Conservation (phyloP, 1,140 invertebrate species). For the Hypothenemus hampei region DNA sequence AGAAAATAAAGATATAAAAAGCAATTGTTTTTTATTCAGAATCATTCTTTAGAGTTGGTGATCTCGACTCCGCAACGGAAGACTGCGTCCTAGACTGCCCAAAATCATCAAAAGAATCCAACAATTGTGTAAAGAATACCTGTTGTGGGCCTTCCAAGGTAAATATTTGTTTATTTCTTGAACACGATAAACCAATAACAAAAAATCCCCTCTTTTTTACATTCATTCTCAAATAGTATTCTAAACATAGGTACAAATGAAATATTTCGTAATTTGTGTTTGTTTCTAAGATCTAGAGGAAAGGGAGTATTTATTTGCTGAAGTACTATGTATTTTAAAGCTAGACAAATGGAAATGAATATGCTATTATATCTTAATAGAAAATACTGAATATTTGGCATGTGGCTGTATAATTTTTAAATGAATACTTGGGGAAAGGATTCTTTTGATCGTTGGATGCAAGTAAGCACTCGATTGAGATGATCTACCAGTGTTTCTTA, state of each 20-base stretch:
- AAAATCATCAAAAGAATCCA: constrained; percentile 59
- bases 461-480: too few species aligned
- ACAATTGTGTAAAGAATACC: constrained; percentile 76
- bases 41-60: constrained; percentile 17
- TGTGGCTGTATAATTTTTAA: constrained; percentile 3
- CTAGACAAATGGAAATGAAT: too few species aligned
- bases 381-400: constrained; percentile 11
- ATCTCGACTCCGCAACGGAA: constrained; percentile 36
- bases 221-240: too few species aligned
- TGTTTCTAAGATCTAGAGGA: too few species aligned
- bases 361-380: not conserved
- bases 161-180: constrained; percentile 27
- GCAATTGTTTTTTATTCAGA: not conserved
- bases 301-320: constrained; percentile 2
- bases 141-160: constrained; percentile 72
- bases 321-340: too few species aligned
- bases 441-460: too few species aligned
- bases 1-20: not conserved
- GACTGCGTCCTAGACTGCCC: constrained; percentile 80
- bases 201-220: too few species aligned
- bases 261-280: too few species aligned
- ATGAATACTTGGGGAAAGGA: not conserved
- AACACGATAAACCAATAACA: too few species aligned
- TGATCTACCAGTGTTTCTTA: too few species aligned
- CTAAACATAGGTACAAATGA: too few species aligned